Evolutionary conservation across 1,140 invertebrate species (phyloP).

Genomic region (Pseudomyrmex pallidus): DNA sequence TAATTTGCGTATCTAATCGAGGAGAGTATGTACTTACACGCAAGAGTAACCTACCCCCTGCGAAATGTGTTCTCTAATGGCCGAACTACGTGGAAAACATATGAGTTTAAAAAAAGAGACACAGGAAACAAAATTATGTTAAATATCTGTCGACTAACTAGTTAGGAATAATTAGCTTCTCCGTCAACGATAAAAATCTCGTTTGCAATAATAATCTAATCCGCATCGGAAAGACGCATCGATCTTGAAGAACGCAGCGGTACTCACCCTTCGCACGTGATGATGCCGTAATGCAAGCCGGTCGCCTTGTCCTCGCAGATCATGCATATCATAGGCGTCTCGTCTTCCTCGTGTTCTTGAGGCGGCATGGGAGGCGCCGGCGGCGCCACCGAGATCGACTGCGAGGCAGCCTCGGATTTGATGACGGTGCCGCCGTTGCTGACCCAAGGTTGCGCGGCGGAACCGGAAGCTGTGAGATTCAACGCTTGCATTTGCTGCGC

Average conservation of each 20-base stretch:
- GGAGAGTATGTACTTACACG: neutral
- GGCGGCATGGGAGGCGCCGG: conserved; percentile 86
- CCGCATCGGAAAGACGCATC: too few species aligned
- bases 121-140: too few species aligned
- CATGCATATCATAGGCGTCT: conserved; percentile 98
- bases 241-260: neutral
- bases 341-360: conserved; percentile 92
- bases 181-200: neutral
- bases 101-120: neutral
- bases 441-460: conserved; percentile 81
- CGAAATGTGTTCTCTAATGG: conserved; percentile 7
- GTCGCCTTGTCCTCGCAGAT: conserved; percentile 99
- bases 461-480: conserved; percentile 89
- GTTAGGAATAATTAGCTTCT: neutral
- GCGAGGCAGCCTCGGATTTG: conserved; percentile 80
- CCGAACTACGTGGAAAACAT: neutral
- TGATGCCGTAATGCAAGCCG: conserved; percentile 98
- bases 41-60: neutral
- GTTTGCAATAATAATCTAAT: too few species aligned
- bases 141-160: too few species aligned
- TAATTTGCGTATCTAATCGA: neutral
- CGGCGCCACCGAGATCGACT: conserved; percentile 84
- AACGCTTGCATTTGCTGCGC: conserved; percentile 93
- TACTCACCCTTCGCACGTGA: conserved; percentile 96
- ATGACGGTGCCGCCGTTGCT: conserved; percentile 81